Evolutionary conservation across 2,888 invertebrate species (phyloP).

Genomic region (Nephrotoma appendiculata): DNA sequence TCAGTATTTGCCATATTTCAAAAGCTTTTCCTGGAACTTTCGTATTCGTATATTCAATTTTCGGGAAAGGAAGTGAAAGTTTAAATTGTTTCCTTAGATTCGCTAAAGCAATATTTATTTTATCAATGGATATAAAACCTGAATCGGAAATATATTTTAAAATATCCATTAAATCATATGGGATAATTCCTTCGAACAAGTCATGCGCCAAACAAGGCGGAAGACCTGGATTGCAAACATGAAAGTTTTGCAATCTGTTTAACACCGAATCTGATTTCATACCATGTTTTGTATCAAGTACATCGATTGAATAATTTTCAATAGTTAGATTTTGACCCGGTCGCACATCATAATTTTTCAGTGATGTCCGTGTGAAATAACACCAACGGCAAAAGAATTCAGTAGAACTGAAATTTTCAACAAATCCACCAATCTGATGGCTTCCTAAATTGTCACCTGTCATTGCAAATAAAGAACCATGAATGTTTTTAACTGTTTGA

Average conservation of each 20-base stretch:
- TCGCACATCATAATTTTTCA: neutral
- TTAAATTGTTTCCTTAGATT: neutral
- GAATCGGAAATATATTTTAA: neutral
- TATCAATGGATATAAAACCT: neutral
- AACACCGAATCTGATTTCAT: neutral
- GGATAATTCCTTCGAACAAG: neutral
- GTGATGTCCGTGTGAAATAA: conserved; percentile 8
- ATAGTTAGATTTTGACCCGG: neutral
- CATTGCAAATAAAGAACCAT: conserved; percentile 16
- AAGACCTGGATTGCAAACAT: neutral
- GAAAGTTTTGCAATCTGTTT: neutral
- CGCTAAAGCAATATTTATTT: neutral
- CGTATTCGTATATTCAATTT: neutral
- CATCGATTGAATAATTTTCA: neutral
- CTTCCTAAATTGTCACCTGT: conserved; percentile 17
- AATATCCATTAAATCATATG: neutral
- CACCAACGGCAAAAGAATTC: conserved; percentile 18
- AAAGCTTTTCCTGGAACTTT: conserved; percentile 5
- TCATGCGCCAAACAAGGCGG: neutral
- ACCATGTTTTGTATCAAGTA: neutral
- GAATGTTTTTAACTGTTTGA: conserved; percentile 8
- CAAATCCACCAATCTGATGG: conserved; percentile 20
- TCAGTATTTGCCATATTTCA: neutral
- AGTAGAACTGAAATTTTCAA: conserved; percentile 16
- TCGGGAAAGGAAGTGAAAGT: neutral